Evolutionary conservation across 2,888 invertebrate species (phyloP), one percentile per base, ranked within the genome.

Genomic region (Synanthedon tipuliformis): DNA sequence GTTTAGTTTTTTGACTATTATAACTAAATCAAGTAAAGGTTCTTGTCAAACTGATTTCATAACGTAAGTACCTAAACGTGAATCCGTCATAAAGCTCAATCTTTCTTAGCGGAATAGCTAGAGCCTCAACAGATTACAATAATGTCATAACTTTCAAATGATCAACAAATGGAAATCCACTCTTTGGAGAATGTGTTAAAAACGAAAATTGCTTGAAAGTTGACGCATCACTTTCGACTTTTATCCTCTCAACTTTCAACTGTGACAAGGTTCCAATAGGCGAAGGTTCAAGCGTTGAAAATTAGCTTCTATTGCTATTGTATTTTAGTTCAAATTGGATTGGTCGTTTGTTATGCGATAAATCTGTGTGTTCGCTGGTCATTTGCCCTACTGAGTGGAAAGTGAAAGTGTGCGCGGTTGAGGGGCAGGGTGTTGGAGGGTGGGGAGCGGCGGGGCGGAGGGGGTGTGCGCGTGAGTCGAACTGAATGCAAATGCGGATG

Each of bases 21-120:
- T 8, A 34, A 34, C 10, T 10, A 34, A 34, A 2, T 34, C 34
- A 34, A 34, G 10, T 34, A 71, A 73, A 75, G 76, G 73, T 74
- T 73, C 75, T 71, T 77, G 81, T 78, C 74, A 79, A 74, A 73
- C 66, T 68, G 75, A 78, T 86, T 85, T 85, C 84, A 83, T 85
- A 85, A 86, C 69, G 62, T 63, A 23, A 23, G 23, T 23, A 56
- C 66, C 67, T 68, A 71, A 77, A 76, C 73, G 72, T 71, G 75
- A 68, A 76, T 73, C 77, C 80, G 81, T 81, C 81, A 78, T 78
- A 84, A 84, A 81, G 76, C 76, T 81, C 74, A 81, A 86, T 84
- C 85, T 86, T 83, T 80, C 78, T 75, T 73, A 67, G 71, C 74
- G 69, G 71, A 72, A 77, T 76, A 66, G 65, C 69, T 60, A 61